Conservation (phyloP, 2,797 vertebrate species). For the Darevskia nairensis region DNA sequence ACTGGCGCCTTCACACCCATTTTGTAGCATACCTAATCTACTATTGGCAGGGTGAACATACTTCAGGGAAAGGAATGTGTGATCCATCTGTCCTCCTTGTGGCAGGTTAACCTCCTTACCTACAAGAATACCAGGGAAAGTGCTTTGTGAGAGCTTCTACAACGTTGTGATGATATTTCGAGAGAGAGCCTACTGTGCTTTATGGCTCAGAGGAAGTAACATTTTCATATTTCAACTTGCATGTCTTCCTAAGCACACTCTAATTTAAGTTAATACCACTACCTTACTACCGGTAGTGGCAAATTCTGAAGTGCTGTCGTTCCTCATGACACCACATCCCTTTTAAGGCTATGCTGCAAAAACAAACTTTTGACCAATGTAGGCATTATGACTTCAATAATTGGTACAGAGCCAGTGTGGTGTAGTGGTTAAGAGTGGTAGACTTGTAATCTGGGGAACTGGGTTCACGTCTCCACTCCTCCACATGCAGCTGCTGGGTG, state of each 20-base stretch:
- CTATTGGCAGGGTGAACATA: background rate
- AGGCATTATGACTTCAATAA: too few species aligned
- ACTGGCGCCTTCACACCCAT: background rate
- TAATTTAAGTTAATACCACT: background rate
- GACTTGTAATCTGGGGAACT: too few species aligned
- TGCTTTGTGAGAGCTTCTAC: background rate
- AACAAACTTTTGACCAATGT: too few species aligned
- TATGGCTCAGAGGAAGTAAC: background rate
- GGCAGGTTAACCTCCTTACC: background rate
- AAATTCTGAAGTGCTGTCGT: too few species aligned
- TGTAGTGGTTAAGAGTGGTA: too few species aligned
- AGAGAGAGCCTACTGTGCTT: background rate
- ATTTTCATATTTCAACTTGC: background rate
- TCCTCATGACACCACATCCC: too few species aligned
- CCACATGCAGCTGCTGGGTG: too few species aligned
- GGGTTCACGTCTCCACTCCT: too few species aligned
- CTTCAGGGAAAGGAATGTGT: background rate
- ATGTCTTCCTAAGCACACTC: background rate
- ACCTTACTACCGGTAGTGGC: too few species aligned
- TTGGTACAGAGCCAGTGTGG: too few species aligned
- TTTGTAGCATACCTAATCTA: constrained; percentile 7
- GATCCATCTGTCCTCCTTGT: background rate
- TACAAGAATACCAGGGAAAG: background rate
- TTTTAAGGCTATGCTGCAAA: too few species aligned
- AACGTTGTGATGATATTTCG: background rate